phyloP scores from a whole-genome alignment of 2,888 invertebrate genomes.

The Ochropleura plecta region DNA sequence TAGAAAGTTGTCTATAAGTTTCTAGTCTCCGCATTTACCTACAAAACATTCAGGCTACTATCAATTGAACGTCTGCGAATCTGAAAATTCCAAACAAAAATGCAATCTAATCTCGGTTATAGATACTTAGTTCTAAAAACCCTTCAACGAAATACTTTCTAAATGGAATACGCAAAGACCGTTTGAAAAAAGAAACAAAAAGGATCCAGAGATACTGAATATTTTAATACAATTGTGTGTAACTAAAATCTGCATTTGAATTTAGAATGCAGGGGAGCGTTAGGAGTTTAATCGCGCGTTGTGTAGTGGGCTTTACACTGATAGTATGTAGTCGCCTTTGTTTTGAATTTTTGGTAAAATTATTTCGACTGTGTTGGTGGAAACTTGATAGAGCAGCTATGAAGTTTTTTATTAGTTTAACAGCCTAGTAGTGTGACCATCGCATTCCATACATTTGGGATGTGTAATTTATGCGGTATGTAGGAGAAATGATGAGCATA shows the following conservation, averaged over 20 bases:
- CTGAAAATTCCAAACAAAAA: slow-evolving; percentile 17
- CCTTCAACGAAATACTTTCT: not conserved
- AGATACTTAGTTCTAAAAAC: slow-evolving; percentile 2
- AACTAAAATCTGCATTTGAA: slow-evolving; percentile 47
- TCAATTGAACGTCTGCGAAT: slow-evolving; percentile 1
- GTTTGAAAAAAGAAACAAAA: slow-evolving; percentile 20
- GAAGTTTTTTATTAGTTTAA: not conserved
- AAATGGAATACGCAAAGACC: slow-evolving; percentile 31
- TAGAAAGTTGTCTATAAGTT: not conserved
- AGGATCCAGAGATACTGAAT: slow-evolving; percentile 15
- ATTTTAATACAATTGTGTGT: slow-evolving; percentile 15
- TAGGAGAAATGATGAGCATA: too few relatives aligned
- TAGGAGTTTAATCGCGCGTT: slow-evolving; percentile 55
- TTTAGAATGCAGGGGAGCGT: slow-evolving; percentile 39
- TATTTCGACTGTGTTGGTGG: slow-evolving; percentile 26
- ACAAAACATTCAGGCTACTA: slow-evolving; percentile 1
- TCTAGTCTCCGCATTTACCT: not conserved
- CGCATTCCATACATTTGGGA: too few relatives aligned
- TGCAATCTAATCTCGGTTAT: slow-evolving; percentile 9
- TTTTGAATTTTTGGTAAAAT: slow-evolving; percentile 29
- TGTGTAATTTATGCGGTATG: too few relatives aligned
- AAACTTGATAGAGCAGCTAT: not conserved
- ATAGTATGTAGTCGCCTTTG: slow-evolving; percentile 27
- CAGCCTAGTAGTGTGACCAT: too few relatives aligned
- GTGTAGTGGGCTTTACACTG: slow-evolving; percentile 46